Evolutionary conservation across 2,797 vertebrate genomes (phyloP), one percentile per base, ranked within the genome.

Genomic region (Pangasius larnaudii): DNA sequence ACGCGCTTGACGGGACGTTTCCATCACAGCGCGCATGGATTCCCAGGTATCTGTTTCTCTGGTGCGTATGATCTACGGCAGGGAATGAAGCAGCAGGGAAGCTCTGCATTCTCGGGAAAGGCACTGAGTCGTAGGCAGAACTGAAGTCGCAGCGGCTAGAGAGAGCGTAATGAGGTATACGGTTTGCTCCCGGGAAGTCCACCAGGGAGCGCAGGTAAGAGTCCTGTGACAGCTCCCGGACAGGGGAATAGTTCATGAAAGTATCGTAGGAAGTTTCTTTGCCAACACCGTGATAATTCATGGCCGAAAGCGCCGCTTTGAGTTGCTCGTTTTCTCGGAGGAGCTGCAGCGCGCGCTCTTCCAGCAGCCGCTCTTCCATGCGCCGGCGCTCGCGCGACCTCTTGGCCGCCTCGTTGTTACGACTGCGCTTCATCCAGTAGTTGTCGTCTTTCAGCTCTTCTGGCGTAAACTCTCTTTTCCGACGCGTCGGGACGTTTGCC

Each of bases 381-480:
- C 94, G 89, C 65, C 93, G 89, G 85, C 94, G 93, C 90, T 94
- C 93, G 11, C 94, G 92, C 19, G 93, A 95, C 33, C 93, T 87
- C 80, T 93, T 93, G 1, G 94, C 94, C 0, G 94, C 94, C 87
- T 94, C 93, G 87, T 95, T 95, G 77, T 95, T 95, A 27, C 93
- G 92, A 71, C 90, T 92, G 69, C 94, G 91, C 46, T 94, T 94
- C n/a, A 92, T 89, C 93, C 94, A 94, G 89, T 95, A 95, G 19
- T 86, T 91, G 36, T 87, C 86, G 90, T 94, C 91, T 22, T 95
- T 94, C 61, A 90, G 83, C 63, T 91, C 91, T 1, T 92, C 90
- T 0, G 92, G 91, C 14, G 90, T 93, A 18, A 93, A 93, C 58
- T 92, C 91, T 30, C 93, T 88, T 85, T 91, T 93, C n/a, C 93